Evolutionary conservation across 2,797 vertebrate species (phyloP), one percentile per base, ranked within the genome.

Genomic region (Serranus cabrilla): DNA sequence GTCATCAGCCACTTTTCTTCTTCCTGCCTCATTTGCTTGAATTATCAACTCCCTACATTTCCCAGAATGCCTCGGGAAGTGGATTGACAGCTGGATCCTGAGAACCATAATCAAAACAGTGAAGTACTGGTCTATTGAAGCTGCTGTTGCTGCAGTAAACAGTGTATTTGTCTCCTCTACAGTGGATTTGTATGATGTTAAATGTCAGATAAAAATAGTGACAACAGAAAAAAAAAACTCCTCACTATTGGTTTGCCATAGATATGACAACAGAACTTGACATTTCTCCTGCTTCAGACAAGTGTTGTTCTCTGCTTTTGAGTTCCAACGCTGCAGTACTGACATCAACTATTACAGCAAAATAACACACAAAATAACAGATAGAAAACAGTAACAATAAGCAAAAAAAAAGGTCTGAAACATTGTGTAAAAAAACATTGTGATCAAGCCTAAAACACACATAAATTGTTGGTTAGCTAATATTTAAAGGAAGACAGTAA

Each of bases 1-100:
- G 42, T 14, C 50, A n/a, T n/a, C n/a, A n/a, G n/a, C 20, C 18
- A 2, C 17, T 52, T 34, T 49, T n/a, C 9, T 37, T 55, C 10
- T 25, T 34, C 20, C 27, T 23, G 11, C 21, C 5, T 27, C 17
- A 6, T 20, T 1, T 42, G 40, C 11, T 49, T 49, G 16, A 61
- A 4, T 55, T 68, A 34, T 12, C 39, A 17, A 56, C 18, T 51
- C 10, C 1, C 11, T 75, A 39, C 37, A 42, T 74, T 71, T 68
- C 49, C 66, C 69, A 68, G 60, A 70, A 59, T 73, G 14, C 47
- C 23, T 37, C 1, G 2, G 42, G 23, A 34, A 13, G 5, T 45
- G 27, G 52, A 45, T 42, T 18, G 42, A 61, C 56, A 37, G 71
- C 42, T 76, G 27, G 37, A 76, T 58, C 62, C 74, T 39, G 34